These are phyloP conservation scores for Nannobrachium achirus DNA, from an alignment of 2,113 vertebrate genomes.

Conservation along the genomic window DNA sequence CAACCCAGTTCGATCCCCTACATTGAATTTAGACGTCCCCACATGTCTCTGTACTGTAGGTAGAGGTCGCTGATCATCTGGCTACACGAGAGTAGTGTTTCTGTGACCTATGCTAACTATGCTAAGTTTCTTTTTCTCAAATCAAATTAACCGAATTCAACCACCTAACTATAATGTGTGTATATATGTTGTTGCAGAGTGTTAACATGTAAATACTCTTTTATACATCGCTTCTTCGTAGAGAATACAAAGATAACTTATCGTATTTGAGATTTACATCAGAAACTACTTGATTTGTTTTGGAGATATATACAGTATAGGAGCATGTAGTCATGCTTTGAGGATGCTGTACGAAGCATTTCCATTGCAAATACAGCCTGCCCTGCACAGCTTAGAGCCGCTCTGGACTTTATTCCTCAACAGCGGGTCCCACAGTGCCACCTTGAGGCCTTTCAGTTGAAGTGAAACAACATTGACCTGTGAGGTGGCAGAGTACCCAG, in stretches of 20 bases:
- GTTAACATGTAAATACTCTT: background rate
- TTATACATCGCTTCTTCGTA: background rate
- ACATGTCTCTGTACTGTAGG: too few species aligned
- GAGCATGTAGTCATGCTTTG: background rate
- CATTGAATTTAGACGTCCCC: too few species aligned
- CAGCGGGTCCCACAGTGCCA: conserved; percentile 26
- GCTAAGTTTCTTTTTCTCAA: conserved; percentile 37
- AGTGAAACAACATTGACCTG: conserved; percentile 9
- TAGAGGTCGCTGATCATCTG: too few species aligned
- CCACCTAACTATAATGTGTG: conserved; percentile 1
- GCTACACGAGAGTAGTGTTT: background rate
- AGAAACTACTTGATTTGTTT: conserved; percentile 4
- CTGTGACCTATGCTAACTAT: conserved; percentile 11
- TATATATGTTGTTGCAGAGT: background rate
- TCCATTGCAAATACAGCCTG: conserved; percentile 22
- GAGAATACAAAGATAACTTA: conserved; percentile 13
- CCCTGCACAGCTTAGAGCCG: conserved; percentile 8
- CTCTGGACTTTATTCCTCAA: conserved; percentile 32
- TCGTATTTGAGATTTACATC: conserved; percentile 2
- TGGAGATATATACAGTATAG: background rate
- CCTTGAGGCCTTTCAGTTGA: conserved; percentile 12
- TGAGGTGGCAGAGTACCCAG: background rate
- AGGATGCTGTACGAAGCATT: conserved; percentile 18
- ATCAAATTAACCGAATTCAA: conserved; percentile 30
- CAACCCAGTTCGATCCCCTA: too few species aligned